Conservation (phyloP, 2,888 invertebrate genomes). For the Agrochola circellaris region DNA sequence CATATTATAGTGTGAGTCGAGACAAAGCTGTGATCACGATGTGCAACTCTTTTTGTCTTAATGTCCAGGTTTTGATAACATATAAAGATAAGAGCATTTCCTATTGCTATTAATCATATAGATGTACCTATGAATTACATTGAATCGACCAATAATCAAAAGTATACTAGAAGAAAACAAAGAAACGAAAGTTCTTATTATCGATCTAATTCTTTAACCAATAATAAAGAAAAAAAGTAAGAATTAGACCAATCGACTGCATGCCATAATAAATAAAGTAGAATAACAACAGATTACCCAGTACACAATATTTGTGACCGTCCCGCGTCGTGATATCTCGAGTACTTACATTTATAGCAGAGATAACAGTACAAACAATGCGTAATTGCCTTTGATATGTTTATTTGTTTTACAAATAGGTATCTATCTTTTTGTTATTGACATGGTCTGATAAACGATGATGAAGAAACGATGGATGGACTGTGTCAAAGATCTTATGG, state of each 20-base stretch:
- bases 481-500: neutral
- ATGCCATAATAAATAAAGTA: neutral
- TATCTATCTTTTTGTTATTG: neutral
- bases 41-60: neutral
- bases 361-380: constrained; percentile 5
- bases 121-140: too few relatives aligned
- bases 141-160: too few relatives aligned
- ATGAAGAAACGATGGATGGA: neutral
- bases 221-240: neutral
- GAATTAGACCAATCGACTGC: neutral
- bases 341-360: constrained; percentile 4
- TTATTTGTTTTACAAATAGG: constrained; percentile 9
- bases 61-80: neutral
- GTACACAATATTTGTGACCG: neutral
- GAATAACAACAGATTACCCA: neutral
- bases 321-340: neutral
- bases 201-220: neutral
- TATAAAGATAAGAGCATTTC: too few relatives aligned
- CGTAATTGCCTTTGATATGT: constrained; percentile 9
- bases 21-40: neutral
- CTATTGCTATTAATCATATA: too few relatives aligned
- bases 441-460: neutral
- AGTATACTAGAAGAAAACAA: neutral
- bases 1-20: neutral
- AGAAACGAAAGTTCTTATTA: neutral